These are phyloP conservation scores for Spodoptera picta DNA, from an alignment of 2,888 invertebrate genomes.

Conservation along the genomic window DNA sequence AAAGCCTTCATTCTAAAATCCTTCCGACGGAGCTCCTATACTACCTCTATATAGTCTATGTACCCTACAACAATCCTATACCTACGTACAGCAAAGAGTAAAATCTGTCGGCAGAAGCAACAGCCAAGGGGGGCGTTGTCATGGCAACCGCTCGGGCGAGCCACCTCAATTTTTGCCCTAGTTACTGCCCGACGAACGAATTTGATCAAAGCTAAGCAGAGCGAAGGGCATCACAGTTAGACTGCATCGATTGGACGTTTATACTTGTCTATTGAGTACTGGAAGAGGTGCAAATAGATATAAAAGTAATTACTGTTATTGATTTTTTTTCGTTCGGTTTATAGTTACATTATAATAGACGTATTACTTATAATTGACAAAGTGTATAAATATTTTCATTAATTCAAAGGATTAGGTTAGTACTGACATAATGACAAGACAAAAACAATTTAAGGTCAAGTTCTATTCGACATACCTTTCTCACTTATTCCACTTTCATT, in stretches of 20 bases:
- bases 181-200: constrained; percentile 69
- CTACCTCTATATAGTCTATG: constrained; percentile 14
- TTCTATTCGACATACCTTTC: no score
- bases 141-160: constrained; percentile 66
- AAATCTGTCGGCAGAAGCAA: constrained; percentile 54
- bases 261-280: constrained; percentile 9
- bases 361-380: no score
- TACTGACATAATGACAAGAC: no score
- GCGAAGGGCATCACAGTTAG: constrained; percentile 53
- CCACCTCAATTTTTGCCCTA: constrained; percentile 80
- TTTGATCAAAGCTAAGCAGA: constrained; percentile 64
- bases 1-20: constrained; percentile 3
- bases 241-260: constrained; percentile 47
- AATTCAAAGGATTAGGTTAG: no score
- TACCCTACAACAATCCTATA: constrained; percentile 16
- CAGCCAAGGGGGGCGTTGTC: constrained; percentile 64
- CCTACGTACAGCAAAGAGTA: constrained; percentile 19
- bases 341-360: no score
- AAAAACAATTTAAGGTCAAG: no score
- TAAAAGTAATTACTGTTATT: no score
- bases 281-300: neutral
- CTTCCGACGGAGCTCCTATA: neutral
- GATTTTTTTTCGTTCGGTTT: no score
- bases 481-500: no score
- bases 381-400: no score